Conservation (phyloP, 2,113 vertebrate genomes). For the Tringa solitaria region DNA sequence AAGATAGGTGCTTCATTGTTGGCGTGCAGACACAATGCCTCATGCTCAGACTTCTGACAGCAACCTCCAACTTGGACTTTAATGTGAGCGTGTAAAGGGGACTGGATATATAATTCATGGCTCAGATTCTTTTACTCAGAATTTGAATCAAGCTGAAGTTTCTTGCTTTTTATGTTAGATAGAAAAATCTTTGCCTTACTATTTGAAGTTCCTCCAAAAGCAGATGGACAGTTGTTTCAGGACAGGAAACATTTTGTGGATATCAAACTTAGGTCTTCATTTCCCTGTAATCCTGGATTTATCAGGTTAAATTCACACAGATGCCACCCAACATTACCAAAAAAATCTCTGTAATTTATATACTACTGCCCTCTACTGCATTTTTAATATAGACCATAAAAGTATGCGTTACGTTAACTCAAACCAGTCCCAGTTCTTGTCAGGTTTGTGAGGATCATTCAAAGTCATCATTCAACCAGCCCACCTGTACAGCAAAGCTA, state of each 20-base stretch:
- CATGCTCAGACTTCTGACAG: not conserved
- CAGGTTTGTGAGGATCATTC: not conserved
- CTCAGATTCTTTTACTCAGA: not conserved
- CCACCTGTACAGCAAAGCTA: not conserved
- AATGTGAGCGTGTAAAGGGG: not conserved
- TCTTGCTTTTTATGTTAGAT: not conserved
- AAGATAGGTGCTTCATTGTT: not conserved
- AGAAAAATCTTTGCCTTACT: not conserved
- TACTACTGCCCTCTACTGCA: constrained; percentile 1
- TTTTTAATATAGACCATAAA: not conserved
- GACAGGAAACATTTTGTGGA: not conserved
- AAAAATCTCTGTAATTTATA: accelerated
- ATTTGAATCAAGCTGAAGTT: not conserved
- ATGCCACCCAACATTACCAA: not conserved
- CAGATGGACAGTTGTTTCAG: not conserved
- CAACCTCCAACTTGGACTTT: not conserved
- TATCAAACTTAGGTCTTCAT: not conserved
- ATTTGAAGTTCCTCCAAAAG: not conserved
- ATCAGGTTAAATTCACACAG: not conserved
- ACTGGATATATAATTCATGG: not conserved
- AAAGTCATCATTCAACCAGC: not conserved
- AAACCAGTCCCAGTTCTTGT: not conserved
- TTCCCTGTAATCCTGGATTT: not conserved
- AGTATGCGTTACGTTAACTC: not conserved
- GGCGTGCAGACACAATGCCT: not conserved